Base-by-base conservation (phyloP, 2,888 invertebrate genomes). In the Drosophila dives region DNA sequence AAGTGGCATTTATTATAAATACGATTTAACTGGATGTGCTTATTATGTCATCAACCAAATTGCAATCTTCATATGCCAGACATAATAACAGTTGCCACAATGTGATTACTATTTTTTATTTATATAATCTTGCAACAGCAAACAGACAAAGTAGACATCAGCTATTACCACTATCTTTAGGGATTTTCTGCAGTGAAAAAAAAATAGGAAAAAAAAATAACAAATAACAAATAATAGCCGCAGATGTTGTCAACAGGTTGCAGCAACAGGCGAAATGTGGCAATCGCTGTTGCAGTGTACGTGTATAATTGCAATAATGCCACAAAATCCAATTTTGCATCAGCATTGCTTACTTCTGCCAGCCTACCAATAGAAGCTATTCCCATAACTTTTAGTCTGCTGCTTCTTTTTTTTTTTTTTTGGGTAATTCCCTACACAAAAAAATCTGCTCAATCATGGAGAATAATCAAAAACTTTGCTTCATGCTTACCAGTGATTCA, bases 171-270 rank as follows among this genome's bases (percentile, higher is more conserved):
- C 62, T 50, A 53, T 77, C 66, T 69, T 51, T 62, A 49, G 60
- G 63, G 59, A 66, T 51, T 71, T 49, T 61, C 56, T 58, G 64
- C 56, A 48, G 38, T n/a, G 8, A 26, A 17, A 15, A 59, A 49
- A 67, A 66, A 48, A 45, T 11, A 49, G 34, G 69, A 76, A 6
- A 7, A 11, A 34, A 5, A 34, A 20, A 45, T 20, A 42, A 7
- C 45, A 45, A 45, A 45, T 15, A 45, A 23, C 45, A 45, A 45
- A 77, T 69, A 72, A 72, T 70, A 64, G 64, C 36, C 51, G 42
- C 38, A 32, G 55, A 53, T 58, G 74, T 65, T 73, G 64, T 69
- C 83, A 80, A 80, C 81, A 80, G 72, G 83, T 75, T 81, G 81
- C 81, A 38, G 71, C 81, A 83, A 71, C 77, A 56, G 32, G 11